These are phyloP conservation scores for Philaethria dido DNA, from an alignment of 2,888 invertebrate genomes.

Conservation along the genomic window DNA sequence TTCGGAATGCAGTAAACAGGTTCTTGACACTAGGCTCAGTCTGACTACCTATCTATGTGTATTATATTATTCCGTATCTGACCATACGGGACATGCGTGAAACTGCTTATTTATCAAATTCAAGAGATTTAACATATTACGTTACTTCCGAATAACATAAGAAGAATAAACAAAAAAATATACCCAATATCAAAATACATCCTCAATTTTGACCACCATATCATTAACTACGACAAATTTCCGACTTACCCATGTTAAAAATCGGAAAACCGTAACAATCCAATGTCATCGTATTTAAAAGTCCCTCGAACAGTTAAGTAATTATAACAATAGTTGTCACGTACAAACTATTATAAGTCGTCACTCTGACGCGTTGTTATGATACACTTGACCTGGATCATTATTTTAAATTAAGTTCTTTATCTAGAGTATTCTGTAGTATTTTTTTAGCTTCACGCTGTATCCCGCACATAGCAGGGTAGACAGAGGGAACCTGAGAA, in stretches of 20 bases:
- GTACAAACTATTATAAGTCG: constrained; percentile 25
- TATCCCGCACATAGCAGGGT: too few relatives aligned
- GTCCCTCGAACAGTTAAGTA: constrained; percentile 10
- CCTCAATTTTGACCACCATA: neutral
- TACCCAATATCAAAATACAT: neutral
- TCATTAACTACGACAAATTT: neutral
- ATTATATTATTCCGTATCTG: too few relatives aligned
- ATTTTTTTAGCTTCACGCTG: too few relatives aligned
- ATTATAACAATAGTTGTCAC: constrained; percentile 21
- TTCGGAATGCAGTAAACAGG: too few relatives aligned
- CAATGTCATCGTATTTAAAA: constrained; percentile 9
- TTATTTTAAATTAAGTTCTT: constrained; percentile 13
- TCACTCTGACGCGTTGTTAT: constrained; percentile 16
- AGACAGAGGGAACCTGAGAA: too few relatives aligned
- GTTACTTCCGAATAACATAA: too few relatives aligned
- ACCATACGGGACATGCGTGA: too few relatives aligned
- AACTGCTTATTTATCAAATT: too few relatives aligned
- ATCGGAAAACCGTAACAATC: neutral
- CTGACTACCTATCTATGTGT: too few relatives aligned
- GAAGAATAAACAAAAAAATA: neutral
- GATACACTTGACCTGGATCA: constrained; percentile 31
- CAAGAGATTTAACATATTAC: too few relatives aligned
- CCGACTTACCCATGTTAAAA: neutral
- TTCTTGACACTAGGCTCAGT: too few relatives aligned
- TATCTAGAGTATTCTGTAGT: neutral